Base-by-base conservation (phyloP, 1,140 invertebrate genomes). In the Anagrus nilaparvatae region DNA sequence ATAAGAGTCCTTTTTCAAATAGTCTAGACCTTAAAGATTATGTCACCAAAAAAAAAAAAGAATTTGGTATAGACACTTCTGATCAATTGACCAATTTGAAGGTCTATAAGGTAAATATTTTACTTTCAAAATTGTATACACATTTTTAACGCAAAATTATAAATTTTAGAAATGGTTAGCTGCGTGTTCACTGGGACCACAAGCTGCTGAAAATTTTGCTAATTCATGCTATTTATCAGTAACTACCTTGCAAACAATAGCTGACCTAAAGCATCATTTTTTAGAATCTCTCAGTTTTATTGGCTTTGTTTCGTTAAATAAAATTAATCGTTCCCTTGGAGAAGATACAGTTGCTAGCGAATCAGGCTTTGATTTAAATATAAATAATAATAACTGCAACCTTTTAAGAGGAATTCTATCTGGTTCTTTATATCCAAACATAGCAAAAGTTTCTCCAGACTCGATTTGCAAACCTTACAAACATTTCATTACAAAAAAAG, bases 341-440 rank as follows among this genome's bases (percentile, higher is more conserved):
- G 63, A 73, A 36, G 85, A 88, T 59, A 77, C 73, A 25, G 75
- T 87, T 2, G 55, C 76, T 0, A 63, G 74, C 42, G 54, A 83
- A 3, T 86, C 84, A 14, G 84, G 82, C 40, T 47, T 56, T n/a
- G 75, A 81, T 76, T 70, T 85, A n/a, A 89, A 89, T 54, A 59
- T 62, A 4, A 84, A 89, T 54, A 77, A 78, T 28, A 81, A 80
- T 4, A 88, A 89, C 60, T 70, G 76, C 31, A 75, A 76, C 44
- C 56, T 90, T 23, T 53, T 90, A 9, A 72, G 79, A 14, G 84
- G 85, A 2, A 73, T 91, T 23, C 61, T 91, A 3, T 88, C 84
- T 63, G 85, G 84, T 12, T 84, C 87, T 3, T 60, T 92, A 1
- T 92, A 89, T 68, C 87, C 87, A 2, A 90, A 90, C 58, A 77